phyloP scores from a whole-genome alignment of 1,140 invertebrate species.

The Penaeus vannamei region DNA sequence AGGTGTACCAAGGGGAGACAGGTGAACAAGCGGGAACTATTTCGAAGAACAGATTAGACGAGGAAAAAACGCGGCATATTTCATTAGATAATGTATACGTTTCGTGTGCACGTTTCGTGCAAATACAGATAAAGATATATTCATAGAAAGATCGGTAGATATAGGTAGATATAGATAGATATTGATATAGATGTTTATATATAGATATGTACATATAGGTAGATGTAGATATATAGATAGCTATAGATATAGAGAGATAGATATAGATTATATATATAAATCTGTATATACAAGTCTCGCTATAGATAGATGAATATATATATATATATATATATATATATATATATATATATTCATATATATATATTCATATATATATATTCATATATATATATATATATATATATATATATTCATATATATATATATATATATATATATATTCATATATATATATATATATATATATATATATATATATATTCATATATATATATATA shows the following conservation, averaged over 20 bases:
- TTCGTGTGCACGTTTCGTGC: too few species aligned
- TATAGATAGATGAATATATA: not conserved
- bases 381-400: slow-evolving; percentile 11
- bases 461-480: slow-evolving; percentile 22
- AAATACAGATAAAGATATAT: too few species aligned
- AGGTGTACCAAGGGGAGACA: too few species aligned
- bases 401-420: slow-evolving; percentile 22
- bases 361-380: not conserved
- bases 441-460: not conserved
- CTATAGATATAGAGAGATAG: too few species aligned
- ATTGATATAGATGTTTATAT: too few species aligned
- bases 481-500: slow-evolving; percentile 18
- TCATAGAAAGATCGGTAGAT: not conserved
- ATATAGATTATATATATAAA: too few species aligned
- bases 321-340: not conserved
- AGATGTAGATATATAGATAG: not conserved
- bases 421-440: not conserved
- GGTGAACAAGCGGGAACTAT: too few species aligned
- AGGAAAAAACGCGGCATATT: too few species aligned
- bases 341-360: not conserved
- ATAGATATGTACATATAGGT: not conserved
- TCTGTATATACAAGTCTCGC: too few species aligned
- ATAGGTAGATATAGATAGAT: not conserved
- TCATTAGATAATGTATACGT: too few species aligned
- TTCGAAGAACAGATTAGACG: too few species aligned